Base-by-base conservation (phyloP, 2,113 vertebrate species). In the Hepsetus odoe region DNA sequence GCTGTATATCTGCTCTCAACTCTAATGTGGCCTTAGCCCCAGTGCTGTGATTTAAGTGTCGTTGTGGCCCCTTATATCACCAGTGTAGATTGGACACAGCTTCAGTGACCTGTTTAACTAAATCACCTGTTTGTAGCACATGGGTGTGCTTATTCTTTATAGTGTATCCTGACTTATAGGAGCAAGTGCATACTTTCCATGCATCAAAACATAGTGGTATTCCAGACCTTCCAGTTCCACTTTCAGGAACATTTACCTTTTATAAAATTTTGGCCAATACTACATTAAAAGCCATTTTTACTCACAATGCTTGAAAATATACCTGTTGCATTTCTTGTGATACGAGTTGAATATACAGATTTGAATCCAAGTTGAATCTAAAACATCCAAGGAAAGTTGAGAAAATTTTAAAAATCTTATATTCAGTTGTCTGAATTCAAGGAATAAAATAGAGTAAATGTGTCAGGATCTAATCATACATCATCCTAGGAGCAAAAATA, bases 51-150 rank as follows among this genome's bases (percentile, higher is more conserved):
- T 76, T 56, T 67, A 67, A 42, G 55, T 13, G 10, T 66, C 35
- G 55, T 55, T 67, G 18, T 16, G 22, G 74, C 18, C 51, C 51
- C 16, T 65, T 76, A 55, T 26, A 76, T 66, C 73, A 66, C 32
- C 32, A 38, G 32, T 13, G 18, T 65, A 65, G 35, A 14, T 7
- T 20, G 33, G n/a, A 9, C 5, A 9, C 22, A 20, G 30, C 1
- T 53, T 65, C 59, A 26, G 20, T 16, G 16, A 74, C 40, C 32
- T 51, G 59, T 46, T 55, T 10, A 28, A 8, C 16, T 35, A 65
- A 53, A 75, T 76, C 62, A 22, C 32, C 24, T 75, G 32, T 56
- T 66, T 67, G 32, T 62, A 26, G n/a, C n/a, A n/a, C n/a, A n/a
- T n/a, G n/a, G n/a, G n/a, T n/a, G n/a, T n/a, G n/a, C n/a, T n/a